Evolutionary conservation across 2,113 vertebrate genomes (phyloP).

Genomic region (Lipophrys pholis): DNA sequence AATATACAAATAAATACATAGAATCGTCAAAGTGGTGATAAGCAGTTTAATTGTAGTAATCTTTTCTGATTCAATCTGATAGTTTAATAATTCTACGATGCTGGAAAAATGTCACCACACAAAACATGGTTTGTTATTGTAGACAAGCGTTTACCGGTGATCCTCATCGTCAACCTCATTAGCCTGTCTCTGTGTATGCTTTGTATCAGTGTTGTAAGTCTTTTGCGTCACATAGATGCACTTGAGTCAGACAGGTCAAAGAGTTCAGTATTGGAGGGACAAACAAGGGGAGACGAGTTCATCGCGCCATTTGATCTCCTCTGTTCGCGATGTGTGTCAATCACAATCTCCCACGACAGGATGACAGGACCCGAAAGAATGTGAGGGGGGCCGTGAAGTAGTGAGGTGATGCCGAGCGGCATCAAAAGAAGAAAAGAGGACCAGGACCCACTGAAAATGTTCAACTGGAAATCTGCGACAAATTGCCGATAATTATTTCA

Average conservation of each 20-base stretch:
- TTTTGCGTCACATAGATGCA: slow-evolving; percentile 19
- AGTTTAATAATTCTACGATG: no score
- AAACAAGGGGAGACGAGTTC: slow-evolving; percentile 12
- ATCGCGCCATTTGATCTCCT: slow-evolving; percentile 43
- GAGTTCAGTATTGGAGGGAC: slow-evolving; percentile 47
- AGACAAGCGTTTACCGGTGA: slow-evolving; percentile 1
- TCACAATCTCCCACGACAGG: slow-evolving; percentile 47
- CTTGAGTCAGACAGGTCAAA: slow-evolving; percentile 54
- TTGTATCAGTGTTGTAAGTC: slow-evolving; percentile 12
- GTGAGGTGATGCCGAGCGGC: slow-evolving; percentile 16
- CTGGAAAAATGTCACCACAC: not conserved
- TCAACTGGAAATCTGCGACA: not conserved
- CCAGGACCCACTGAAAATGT: not conserved
- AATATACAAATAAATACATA: no score
- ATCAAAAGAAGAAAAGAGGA: not conserved
- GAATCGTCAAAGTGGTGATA: no score
- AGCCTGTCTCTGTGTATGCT: slow-evolving; percentile 1
- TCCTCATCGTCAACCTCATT: not conserved
- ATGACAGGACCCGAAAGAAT: slow-evolving; percentile 36
- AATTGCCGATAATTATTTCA: not conserved
- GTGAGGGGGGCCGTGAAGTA: slow-evolving; percentile 29
- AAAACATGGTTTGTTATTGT: slow-evolving; percentile 10
- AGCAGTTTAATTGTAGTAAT: no score
- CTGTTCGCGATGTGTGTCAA: slow-evolving; percentile 54
- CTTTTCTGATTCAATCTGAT: no score